Evolutionary conservation across 37 sponge, comb jelly and placozoan genomes (phyloP).

Genomic region (Eunapius fragilis): DNA sequence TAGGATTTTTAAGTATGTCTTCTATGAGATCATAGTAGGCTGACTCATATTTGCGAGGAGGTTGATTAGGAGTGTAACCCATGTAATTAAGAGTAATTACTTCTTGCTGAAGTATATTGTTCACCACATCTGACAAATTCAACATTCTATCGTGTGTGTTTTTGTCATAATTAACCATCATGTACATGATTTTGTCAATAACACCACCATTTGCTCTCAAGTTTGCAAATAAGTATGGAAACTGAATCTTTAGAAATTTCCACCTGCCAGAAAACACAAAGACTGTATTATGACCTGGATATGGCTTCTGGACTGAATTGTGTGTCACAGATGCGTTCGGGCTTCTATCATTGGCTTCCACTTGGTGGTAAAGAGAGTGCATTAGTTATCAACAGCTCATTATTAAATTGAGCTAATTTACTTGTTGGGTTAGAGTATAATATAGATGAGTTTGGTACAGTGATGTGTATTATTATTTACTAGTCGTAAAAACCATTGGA

Average conservation of each 20-base stretch:
- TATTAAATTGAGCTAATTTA: too few species aligned
- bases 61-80: not conserved
- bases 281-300: not conserved
- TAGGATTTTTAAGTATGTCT: not conserved
- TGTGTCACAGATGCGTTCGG: too few species aligned
- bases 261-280: slow-evolving; percentile 5
- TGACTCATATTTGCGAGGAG: not conserved
- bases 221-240: not conserved
- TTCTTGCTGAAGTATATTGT: not conserved
- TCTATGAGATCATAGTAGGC: not conserved
- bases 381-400: too few species aligned
- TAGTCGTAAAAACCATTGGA: too few species aligned
- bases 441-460: too few species aligned
- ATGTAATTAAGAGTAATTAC: not conserved
- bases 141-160: not conserved
- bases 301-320: too few species aligned
- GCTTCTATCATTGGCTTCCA: too few species aligned
- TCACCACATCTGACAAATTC: not conserved
- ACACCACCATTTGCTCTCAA: slow-evolving; percentile 13
- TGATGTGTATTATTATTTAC: too few species aligned
- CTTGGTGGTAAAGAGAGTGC: too few species aligned
- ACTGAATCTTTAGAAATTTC: not conserved
- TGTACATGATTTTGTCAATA: slow-evolving; percentile 1
- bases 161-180: not conserved
- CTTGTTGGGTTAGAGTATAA: too few species aligned